Evolutionary conservation across 2,888 invertebrate species (phyloP), one percentile per base, ranked within the genome.

Genomic region (Apamea sordens): DNA sequence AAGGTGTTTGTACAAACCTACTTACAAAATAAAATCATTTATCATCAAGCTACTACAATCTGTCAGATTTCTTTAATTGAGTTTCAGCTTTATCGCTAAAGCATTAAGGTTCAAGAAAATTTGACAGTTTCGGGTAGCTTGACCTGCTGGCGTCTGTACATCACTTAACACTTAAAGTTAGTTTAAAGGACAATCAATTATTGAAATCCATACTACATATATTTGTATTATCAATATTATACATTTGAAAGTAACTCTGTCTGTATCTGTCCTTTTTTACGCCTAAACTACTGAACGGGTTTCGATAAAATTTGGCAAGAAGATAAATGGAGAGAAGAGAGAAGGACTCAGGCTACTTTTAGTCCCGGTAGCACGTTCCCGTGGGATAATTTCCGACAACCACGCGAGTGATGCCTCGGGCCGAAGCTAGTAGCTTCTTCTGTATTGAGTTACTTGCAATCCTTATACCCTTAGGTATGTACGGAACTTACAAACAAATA

Each of bases 401-500:
- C 11, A 56, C 10, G 24, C 56, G 11, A 10, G 24, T 24, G 10
- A 56, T 24, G 24, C 56, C 24, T 24, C 11, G 56, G 24, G 24
- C 10, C 24, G 11, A n/a, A 56, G 24, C 24, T 56, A 2, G 11
- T 28, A 15, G 1, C 36, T 24, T 10, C 2, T 36, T 53, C 0
- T 18, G 18, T 36, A 36, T 53, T 24, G 10, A 36, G 7, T 71
- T 10, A 7, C 11, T 11, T 18, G 36, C n/a, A 10, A 6, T 28
- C 7, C 36, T 41, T 63, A 13, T n/a, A 56, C 24, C 24, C 36
- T 3, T 44, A 44, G 1, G 8, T n/a, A 7, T 61, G 24, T 77
- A 67, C 84, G 77, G 87, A 85, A 85, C 76, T 63, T 28, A 72
- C 47, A 65, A 75, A 61, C 36, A 41, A n/a, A 74, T 41, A 71